These are phyloP conservation scores for Oopsacas minuta DNA, from an alignment of 37 sponge, comb jelly and placozoan genomes.

Conservation along the genomic window DNA sequence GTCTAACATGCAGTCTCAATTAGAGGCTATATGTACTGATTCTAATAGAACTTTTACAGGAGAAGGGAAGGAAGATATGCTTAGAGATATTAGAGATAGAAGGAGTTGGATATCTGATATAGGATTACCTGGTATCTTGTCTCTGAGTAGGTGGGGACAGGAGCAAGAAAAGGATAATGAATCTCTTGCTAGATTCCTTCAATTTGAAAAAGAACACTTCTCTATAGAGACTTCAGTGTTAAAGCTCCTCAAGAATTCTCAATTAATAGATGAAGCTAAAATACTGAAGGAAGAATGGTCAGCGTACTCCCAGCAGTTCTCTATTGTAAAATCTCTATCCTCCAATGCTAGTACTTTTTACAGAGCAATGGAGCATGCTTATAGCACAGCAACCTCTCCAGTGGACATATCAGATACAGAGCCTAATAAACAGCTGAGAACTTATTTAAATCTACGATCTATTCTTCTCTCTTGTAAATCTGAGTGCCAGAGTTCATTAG, in stretches of 20 bases:
- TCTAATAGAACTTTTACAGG: background rate
- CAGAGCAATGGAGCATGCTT: background rate
- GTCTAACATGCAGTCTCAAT: background rate
- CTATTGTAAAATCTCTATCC: background rate
- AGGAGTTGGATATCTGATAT: background rate
- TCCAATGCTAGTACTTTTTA: background rate
- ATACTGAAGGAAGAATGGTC: background rate
- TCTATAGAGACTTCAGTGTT: background rate
- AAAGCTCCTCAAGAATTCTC: background rate
- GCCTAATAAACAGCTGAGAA: background rate
- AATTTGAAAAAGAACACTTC: background rate
- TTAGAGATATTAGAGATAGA: background rate
- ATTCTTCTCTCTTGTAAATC: background rate
- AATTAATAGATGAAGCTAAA: background rate
- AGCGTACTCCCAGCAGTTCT: background rate
- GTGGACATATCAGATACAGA: background rate
- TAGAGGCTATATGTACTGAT: background rate
- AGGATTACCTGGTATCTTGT: background rate
- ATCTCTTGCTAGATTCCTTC: background rate
- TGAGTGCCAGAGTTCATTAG: background rate
- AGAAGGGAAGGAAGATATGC: background rate
- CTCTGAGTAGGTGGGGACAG: background rate
- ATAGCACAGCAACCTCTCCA: background rate
- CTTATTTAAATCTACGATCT: background rate
- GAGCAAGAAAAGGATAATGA: background rate